Base-by-base conservation (phyloP, 2,888 invertebrate species). In the Cantharis nigra region DNA sequence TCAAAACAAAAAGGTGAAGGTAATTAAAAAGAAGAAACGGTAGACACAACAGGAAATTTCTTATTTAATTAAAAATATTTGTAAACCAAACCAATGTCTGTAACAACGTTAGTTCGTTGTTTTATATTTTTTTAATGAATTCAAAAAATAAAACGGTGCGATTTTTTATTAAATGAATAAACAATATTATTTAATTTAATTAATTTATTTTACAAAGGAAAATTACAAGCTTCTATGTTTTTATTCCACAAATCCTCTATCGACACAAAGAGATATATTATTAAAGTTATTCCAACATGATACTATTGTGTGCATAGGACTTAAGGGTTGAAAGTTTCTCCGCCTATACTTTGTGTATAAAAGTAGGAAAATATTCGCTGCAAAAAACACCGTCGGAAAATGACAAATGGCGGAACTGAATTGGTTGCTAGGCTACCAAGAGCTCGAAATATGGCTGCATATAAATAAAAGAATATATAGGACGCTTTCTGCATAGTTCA, bases 401-500 rank as follows among this genome's bases (percentile, higher is more conserved):
- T 86, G 86, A 87, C 86, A 86, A 86, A 86, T 86, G 86, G 87
- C 86, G 84, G 85, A 85, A 83, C 85, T 82, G 84, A 83, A 84
- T 83, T 83, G 83, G 86, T 86, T 85, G 86, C 86, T 86, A 85
- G 85, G 86, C 78, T 82, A 85, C 86, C 82, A 78, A 78, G 79
- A 81, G 81, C 82, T 81, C 82, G 85, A 86, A 86, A 85, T 86
- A 86, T 86, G 86, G 86, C 86, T 86, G 86, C 84, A 86, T 86
- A 86, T 86, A 86, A 86, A 86, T 86, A 86, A 85, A 86, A 86
- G 85, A 85, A 83, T 83, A 64, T 64, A 83, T 83, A 81, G 79
- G 83, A 81, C 82, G 78, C 80, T 83, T 84, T 85, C 84, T 85
- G 84, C 84, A 85, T 85, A 85, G 84, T 81, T 80, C 82, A 80